These are phyloP conservation scores for Clarias fuscus DNA, from an alignment of 2,797 vertebrate species.

Conservation along the genomic window DNA sequence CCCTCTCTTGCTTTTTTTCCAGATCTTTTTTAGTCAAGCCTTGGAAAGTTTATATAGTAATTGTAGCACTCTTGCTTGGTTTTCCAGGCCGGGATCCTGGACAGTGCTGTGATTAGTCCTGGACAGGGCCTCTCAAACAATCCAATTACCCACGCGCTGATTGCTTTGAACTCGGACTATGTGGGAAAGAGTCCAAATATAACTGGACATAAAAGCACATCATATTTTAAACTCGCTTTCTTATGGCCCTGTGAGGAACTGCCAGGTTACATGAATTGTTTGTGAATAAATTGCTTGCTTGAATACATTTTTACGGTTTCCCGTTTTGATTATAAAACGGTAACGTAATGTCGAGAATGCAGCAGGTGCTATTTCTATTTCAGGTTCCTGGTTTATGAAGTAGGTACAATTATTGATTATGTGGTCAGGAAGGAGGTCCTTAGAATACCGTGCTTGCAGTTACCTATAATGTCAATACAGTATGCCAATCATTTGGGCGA, in stretches of 20 bases:
- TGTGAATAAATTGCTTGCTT: background rate
- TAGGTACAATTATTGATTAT: background rate
- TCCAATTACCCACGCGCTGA: constrained; percentile 42
- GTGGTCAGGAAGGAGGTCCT: background rate
- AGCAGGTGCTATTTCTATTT: background rate
- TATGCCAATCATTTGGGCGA: background rate
- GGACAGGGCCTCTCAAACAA: constrained; percentile 30
- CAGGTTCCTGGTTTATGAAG: background rate
- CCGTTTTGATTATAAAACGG: background rate
- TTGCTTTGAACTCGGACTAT: constrained; percentile 35
- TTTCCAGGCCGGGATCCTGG: constrained; percentile 47
- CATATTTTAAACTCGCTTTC: background rate
- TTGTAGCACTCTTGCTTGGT: constrained; percentile 33
- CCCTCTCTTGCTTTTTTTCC: constrained; percentile 17
- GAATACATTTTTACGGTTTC: background rate
- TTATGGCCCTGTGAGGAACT: no score
- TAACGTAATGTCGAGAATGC: background rate
- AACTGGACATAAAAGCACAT: background rate
- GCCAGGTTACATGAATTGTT: background rate
- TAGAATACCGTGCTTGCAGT: background rate
- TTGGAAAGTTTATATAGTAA: constrained; percentile 12
- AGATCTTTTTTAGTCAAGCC: background rate
- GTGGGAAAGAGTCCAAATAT: constrained; percentile 6
- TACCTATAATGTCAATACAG: background rate
- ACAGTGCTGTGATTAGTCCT: constrained; percentile 3